Percentiles rank a stretch among this genome's conserved stretches.
phyloP scores from a whole-genome alignment of 2,888 invertebrate species.

The Trisateles emortualis region DNA sequence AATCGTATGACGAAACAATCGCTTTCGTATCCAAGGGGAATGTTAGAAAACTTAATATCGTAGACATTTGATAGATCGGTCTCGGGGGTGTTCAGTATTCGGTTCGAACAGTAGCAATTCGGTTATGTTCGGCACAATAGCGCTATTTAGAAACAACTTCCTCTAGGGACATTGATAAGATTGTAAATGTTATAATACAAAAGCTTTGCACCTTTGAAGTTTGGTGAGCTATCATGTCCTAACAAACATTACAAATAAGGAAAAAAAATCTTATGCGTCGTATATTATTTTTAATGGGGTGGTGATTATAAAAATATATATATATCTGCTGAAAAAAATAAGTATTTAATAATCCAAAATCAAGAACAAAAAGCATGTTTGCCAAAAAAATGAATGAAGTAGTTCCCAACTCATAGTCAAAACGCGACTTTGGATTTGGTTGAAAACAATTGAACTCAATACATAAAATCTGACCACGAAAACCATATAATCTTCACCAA shows the following conservation, averaged over 20 bases:
- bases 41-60: conserved; percentile 74
- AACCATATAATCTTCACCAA: too few relatives aligned
- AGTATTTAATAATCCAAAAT: too few relatives aligned
- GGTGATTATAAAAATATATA: too few relatives aligned
- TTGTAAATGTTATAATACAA: conserved; percentile 22
- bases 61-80: conserved; percentile 82
- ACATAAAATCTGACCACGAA: too few relatives aligned
- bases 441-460: too few relatives aligned
- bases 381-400: too few relatives aligned
- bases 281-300: too few relatives aligned
- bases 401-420: too few relatives aligned
- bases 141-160: conserved; percentile 52
- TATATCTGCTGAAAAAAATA: too few relatives aligned
- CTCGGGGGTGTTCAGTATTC: conserved; percentile 64
- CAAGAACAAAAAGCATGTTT: too few relatives aligned
- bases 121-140: conserved; percentile 55
- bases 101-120: conserved; percentile 67
- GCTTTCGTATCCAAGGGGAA: conserved; percentile 70
- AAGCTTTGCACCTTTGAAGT: conserved; percentile 12
- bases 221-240: not conserved
- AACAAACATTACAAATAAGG: not conserved
- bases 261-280: too few relatives aligned
- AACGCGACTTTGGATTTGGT: too few relatives aligned
- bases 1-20: conserved; percentile 83
- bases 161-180: conserved; percentile 52